phyloP scores from a whole-genome alignment of 2,113 vertebrate species.

The Lota lota region DNA sequence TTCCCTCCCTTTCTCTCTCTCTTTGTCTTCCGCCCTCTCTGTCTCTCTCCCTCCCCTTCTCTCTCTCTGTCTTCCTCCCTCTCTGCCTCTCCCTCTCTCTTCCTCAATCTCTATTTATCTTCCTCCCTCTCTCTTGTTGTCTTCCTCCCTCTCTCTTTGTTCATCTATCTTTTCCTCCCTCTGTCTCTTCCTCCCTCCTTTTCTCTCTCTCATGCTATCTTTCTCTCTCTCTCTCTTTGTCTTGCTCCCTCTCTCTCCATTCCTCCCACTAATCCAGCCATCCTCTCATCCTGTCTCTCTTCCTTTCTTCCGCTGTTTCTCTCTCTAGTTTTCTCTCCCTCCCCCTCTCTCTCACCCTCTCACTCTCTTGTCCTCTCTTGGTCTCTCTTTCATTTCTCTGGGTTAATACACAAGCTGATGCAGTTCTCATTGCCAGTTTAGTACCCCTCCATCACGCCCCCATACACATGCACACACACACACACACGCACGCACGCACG shows the following conservation, averaged over 20 bases:
- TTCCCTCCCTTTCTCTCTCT: too few species aligned
- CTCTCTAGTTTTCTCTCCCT: not conserved
- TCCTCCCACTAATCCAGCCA: too few species aligned
- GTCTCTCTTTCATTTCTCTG: slow-evolving; percentile 11
- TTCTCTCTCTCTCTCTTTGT: slow-evolving; percentile 40
- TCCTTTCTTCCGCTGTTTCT: not conserved
- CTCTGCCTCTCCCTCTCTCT: not conserved
- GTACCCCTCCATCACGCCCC: not conserved
- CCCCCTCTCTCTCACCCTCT: not conserved
- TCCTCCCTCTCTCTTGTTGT: not conserved
- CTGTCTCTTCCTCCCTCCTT: not conserved
- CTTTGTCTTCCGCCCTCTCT: too few species aligned
- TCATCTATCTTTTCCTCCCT: not conserved
- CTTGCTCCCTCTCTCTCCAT: not conserved
- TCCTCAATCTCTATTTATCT: too few species aligned
- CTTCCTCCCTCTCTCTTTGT: too few species aligned
- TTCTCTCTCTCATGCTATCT: not conserved
- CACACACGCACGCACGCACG: not conserved
- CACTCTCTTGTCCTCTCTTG: not conserved
- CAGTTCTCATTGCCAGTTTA: slow-evolving; percentile 40
- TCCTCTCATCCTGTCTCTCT: not conserved
- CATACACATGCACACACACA: not conserved
- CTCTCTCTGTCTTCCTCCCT: too few species aligned
- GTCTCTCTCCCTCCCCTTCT: too few species aligned
- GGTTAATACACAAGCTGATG: slow-evolving; percentile 36